These are phyloP conservation scores for Hololepta plana DNA, from an alignment of 2,888 invertebrate genomes.

Conservation along the genomic window DNA sequence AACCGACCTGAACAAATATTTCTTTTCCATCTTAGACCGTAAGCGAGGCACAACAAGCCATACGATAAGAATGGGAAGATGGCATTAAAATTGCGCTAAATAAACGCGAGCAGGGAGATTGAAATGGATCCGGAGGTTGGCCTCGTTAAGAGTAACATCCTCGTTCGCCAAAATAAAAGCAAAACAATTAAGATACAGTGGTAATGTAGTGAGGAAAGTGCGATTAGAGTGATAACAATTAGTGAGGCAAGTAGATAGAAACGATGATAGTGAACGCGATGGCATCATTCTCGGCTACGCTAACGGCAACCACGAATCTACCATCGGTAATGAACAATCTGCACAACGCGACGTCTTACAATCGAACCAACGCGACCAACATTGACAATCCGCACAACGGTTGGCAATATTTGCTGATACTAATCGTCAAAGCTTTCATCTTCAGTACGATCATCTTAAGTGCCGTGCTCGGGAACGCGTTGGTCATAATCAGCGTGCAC, in stretches of 20 bases:
- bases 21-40: too few species aligned
- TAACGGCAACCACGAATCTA: conserved; percentile 18
- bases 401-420: conserved; percentile 37
- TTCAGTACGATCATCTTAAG: conserved; percentile 78
- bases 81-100: too few species aligned
- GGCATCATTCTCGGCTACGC: conserved; percentile 25
- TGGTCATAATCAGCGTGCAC: conserved; percentile 74
- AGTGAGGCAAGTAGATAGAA: conserved; percentile 6
- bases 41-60: too few species aligned
- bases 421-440: conserved; percentile 55
- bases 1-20: too few species aligned
- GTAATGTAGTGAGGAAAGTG: too few species aligned
- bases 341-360: conserved; percentile 18
- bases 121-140: too few species aligned
- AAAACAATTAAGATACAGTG: too few species aligned
- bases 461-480: conserved; percentile 79
- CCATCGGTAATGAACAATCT: conserved; percentile 16
- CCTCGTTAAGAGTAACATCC: too few species aligned
- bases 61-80: too few species aligned
- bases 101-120: too few species aligned
- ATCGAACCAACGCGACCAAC: conserved; percentile 20
- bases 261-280: conserved; percentile 28
- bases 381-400: conserved; percentile 23
- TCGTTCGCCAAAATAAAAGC: too few species aligned
- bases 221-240: conserved; percentile 1